Evolutionary conservation across 1,140 invertebrate genomes (phyloP).

Genomic region (Zaprionus gabonicus): DNA sequence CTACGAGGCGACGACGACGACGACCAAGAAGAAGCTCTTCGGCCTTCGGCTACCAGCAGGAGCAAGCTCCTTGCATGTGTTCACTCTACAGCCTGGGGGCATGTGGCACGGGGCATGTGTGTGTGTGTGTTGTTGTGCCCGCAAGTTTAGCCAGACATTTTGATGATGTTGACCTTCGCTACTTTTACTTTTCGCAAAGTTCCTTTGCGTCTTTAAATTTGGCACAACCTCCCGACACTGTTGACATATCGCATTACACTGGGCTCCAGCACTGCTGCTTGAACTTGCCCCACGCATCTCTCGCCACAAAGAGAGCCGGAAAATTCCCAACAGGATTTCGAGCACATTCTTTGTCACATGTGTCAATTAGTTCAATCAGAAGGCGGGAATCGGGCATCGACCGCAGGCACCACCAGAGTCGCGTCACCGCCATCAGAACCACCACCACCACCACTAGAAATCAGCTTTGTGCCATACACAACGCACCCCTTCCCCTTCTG

Average conservation of each 20-base stretch:
- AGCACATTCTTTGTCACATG: conserved; percentile 49
- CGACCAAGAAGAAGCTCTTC: conserved; percentile 7
- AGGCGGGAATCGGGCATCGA: conserved; percentile 47
- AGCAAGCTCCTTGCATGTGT: conserved; percentile 19
- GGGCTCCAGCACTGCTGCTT: conserved; percentile 7
- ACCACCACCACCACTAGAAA: conserved; percentile 16
- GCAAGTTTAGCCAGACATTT: conserved; percentile 69
- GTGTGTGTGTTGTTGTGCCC: conserved; percentile 39
- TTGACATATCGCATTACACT: conserved; percentile 80
- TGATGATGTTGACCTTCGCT: conserved; percentile 84
- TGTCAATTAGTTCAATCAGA: conserved; percentile 81
- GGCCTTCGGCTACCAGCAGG: conserved; percentile 23
- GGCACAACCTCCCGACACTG: conserved; percentile 56
- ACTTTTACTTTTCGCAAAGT: conserved; percentile 72
- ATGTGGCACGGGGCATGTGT: conserved; percentile 29
- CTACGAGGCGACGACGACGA: conserved; percentile 49
- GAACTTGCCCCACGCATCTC: conserved; percentile 4
- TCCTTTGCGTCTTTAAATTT: conserved; percentile 69
- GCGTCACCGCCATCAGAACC: conserved; percentile 2
- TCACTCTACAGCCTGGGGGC: conserved; percentile 12
- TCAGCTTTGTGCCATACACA: conserved; percentile 8
- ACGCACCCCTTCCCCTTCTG: conserved; percentile 16
- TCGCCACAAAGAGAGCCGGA: too few species aligned
- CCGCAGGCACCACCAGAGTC: conserved; percentile 45
- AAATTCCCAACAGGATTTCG: conserved; percentile 56